Conservation (phyloP, 1,140 invertebrate species). For the Penaeus indicus region DNA sequence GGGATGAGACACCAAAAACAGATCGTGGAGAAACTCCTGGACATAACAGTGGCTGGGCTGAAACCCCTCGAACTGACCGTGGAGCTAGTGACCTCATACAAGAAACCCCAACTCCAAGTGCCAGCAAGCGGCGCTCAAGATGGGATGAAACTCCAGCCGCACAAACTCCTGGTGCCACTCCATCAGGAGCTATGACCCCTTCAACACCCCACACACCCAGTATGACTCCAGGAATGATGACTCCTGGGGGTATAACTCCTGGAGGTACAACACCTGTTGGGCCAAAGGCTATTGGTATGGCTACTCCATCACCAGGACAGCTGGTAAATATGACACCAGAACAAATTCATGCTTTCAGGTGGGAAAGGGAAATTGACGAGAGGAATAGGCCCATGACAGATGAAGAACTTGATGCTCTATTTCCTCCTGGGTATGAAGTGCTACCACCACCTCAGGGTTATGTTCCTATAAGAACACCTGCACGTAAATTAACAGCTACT, state of each 20-base stretch:
- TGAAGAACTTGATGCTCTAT: conserved; percentile 97
- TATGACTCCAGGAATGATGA: conserved; percentile 80
- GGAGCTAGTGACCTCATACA: conserved; percentile 83
- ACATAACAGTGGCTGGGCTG: conserved; percentile 95
- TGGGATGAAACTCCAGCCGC: conserved; percentile 96
- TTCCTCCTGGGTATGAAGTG: conserved; percentile 98
- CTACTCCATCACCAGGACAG: conserved; percentile 94
- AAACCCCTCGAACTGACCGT: conserved; percentile 95
- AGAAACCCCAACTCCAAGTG: conserved; percentile 91
- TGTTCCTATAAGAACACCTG: conserved; percentile 96
- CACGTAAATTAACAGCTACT: conserved; percentile 95
- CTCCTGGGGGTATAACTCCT: conserved; percentile 79
- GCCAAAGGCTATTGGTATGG: conserved; percentile 96
- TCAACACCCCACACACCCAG: conserved; percentile 74
- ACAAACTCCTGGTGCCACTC: conserved; percentile 69
- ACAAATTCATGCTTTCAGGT: conserved; percentile 97
- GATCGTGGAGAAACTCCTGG: conserved; percentile 96
- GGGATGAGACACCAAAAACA: conserved; percentile 99
- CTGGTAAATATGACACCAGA: conserved; percentile 98
- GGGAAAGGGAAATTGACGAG: conserved; percentile 99
- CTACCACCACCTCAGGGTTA: conserved; percentile 92
- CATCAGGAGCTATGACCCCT: conserved; percentile 66
- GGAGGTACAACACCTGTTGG: conserved; percentile 92
- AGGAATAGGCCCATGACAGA: conserved; percentile 95
- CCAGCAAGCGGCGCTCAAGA: conserved; percentile 87